Base-by-base conservation (phyloP, 2,888 invertebrate genomes). In the Brachypalpus laphriformis region DNA sequence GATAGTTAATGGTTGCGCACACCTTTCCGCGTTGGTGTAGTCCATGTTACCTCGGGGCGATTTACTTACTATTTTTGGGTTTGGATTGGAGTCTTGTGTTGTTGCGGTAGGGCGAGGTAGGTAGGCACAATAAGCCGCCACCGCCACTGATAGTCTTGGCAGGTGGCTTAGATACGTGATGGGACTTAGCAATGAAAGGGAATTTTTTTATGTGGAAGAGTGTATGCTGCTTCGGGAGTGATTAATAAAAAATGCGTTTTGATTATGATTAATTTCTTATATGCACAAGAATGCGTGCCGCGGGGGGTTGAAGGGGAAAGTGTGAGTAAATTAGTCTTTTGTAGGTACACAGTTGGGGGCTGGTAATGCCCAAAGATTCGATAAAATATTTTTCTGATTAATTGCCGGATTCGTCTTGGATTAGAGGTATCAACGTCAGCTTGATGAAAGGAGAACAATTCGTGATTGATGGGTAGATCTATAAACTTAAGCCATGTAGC, bases 11-110 rank as follows among this genome's bases (percentile, higher is more conserved):
- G 80, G 72, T n/a, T 2, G 37, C 71, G 75, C 75, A 85, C 80
- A 80, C 80, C 80, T 80, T 85, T 85, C 80, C 80, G 80, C 75
- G 75, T 85, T 85, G 85, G 85, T 81, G 85, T 85, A 85, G 85
- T 80, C 85, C 80, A 74, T 49, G 28, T 54, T 45, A 22, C 45
- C 80, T 61, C 22, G 42, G n/a, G 71, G 80, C 80, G 80, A 75
- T 75, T 81, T 71, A 71, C 80, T 81, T 71, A 71, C 80, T 76
- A 85, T 71, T 80, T 80, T 75, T 66, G 57, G 63, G 31, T 65
- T 14, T 74, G 54, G 72, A 82, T 82, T 56, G 59, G 49, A 49
- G 68, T 74, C 47, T 66, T 54, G 49, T 63, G 57, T 25, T 37
- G 68, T 63, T 78, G 49, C n/a, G 65, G 77, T 78, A 76, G 82